A percentile compares a stretch with the other conserved stretches of the same genome.
Evolutionary conservation across 2,888 invertebrate species (phyloP).

Genomic region (Nowickia ferox): DNA sequence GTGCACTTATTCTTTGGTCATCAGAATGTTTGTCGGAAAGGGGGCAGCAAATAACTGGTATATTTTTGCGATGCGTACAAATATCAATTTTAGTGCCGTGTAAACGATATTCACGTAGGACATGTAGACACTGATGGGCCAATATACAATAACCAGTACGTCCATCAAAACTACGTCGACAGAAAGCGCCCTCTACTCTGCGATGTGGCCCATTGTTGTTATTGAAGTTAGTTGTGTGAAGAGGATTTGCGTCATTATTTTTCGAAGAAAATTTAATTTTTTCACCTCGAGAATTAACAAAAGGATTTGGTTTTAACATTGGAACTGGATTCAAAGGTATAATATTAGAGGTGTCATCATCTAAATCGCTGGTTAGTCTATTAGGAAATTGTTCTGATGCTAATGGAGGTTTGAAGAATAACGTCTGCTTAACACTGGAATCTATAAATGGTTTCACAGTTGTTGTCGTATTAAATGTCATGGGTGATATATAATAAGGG

Average conservation of each 20-base stretch:
- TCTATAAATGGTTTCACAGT: too few species aligned
- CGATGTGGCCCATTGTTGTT: constrained; percentile 34
- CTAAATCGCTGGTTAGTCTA: constrained; percentile 35
- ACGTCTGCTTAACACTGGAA: too few species aligned
- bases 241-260: constrained; percentile 8
- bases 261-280: constrained; percentile 51
- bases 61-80: constrained; percentile 76
- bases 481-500: too few species aligned
- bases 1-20: constrained; percentile 79
- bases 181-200: constrained; percentile 79
- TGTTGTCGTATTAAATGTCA: too few species aligned
- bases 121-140: constrained; percentile 80
- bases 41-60: constrained; percentile 83
- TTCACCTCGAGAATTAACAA: constrained; percentile 46
- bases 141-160: constrained; percentile 81
- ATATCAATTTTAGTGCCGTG: constrained; percentile 79
- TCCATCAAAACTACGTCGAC: constrained; percentile 80
- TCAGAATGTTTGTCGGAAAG: constrained; percentile 78
- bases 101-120: constrained; percentile 79
- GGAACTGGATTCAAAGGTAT: constrained; percentile 54
- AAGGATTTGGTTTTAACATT: constrained; percentile 56
- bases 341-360: constrained; percentile 14
- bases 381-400: constrained; percentile 32
- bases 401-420: background rate
- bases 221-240: background rate